These are phyloP conservation scores for Xiphorhynchus erythropygius DNA, from an alignment of 2,797 vertebrate species.

Conservation along the genomic window DNA sequence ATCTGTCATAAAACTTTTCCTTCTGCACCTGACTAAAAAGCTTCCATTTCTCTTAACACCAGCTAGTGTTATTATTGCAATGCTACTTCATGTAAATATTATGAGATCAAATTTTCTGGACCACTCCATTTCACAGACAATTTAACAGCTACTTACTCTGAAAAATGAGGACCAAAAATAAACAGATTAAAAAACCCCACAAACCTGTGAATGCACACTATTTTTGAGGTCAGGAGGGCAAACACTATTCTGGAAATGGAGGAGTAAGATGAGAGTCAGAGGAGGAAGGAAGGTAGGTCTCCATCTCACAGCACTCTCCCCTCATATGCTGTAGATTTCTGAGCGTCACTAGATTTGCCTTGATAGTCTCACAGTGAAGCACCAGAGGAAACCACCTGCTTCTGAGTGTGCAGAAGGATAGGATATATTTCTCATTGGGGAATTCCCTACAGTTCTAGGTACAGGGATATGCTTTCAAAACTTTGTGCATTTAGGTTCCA, in stretches of 20 bases:
- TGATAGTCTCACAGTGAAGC: not conserved
- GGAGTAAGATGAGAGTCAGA: not conserved
- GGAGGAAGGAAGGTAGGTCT: not conserved
- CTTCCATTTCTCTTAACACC: not conserved
- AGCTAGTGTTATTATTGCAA: not conserved
- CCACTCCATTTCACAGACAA: not conserved
- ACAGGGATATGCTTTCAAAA: not conserved
- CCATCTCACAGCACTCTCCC: not conserved
- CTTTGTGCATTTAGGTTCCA: not conserved
- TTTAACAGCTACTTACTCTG: constrained; percentile 6
- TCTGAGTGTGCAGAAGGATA: not conserved
- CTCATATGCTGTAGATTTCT: not conserved
- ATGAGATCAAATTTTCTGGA: constrained; percentile 33
- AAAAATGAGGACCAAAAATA: not conserved
- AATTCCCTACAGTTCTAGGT: not conserved
- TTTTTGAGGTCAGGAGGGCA: not conserved
- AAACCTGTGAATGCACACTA: not conserved
- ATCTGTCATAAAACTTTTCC: constrained; percentile 5
- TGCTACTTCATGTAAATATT: constrained; percentile 28
- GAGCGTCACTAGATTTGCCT: not conserved
- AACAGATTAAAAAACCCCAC: not conserved
- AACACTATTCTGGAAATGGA: not conserved
- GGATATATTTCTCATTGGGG: not conserved
- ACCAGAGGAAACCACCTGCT: not conserved
- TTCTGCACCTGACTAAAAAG: not conserved